These are phyloP conservation scores for Lacerta agilis DNA, from an alignment of 2,797 vertebrate genomes.

Conservation along the genomic window DNA sequence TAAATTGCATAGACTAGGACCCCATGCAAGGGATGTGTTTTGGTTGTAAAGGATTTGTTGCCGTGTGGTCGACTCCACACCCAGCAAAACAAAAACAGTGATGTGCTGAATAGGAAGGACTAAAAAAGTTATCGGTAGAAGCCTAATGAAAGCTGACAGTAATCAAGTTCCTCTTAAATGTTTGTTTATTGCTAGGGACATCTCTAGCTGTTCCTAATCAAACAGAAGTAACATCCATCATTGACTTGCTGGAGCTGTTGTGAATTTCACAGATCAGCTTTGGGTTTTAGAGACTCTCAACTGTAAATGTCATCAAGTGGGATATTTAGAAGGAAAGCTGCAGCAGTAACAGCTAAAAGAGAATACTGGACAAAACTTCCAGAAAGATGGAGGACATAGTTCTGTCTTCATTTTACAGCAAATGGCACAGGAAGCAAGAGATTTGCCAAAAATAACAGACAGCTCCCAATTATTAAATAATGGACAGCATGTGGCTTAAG, in stretches of 20 bases:
- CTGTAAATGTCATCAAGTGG: neutral
- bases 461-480: neutral
- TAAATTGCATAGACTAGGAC: neutral
- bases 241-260: constrained; percentile 1
- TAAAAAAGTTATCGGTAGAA: constrained; percentile 42
- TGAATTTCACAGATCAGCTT: neutral
- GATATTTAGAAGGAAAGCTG: neutral
- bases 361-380: neutral
- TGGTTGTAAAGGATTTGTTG: neutral
- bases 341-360: neutral
- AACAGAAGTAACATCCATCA: neutral
- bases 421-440: neutral
- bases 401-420: neutral
- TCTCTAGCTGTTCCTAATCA: constrained; percentile 14
- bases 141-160: constrained; percentile 35
- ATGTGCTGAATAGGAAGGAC: neutral
- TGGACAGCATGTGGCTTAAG: neutral
- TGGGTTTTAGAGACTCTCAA: fast-evolving
- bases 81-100: neutral
- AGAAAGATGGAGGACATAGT: neutral
- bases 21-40: neutral
- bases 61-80: neutral
- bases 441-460: neutral
- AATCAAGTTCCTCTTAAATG: constrained; percentile 27
- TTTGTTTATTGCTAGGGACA: neutral